Conservation (phyloP, 2,113 vertebrate genomes). For the Phyllostomus hastatus region DNA sequence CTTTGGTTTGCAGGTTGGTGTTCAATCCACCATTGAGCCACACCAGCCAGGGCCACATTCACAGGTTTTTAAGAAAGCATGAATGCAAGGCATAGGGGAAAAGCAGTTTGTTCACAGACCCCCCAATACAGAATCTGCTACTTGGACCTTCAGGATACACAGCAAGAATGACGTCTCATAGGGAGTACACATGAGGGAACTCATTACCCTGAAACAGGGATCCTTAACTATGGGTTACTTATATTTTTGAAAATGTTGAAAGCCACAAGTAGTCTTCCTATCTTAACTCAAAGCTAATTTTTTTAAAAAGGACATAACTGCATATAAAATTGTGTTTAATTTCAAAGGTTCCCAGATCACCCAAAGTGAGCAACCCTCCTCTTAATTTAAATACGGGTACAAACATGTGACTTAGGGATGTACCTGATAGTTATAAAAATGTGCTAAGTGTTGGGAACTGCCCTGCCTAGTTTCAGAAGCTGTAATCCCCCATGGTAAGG, state of each 20-base stretch:
- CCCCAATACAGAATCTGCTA: background rate
- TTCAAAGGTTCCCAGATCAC: background rate
- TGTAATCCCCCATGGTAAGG: no score
- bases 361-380: background rate
- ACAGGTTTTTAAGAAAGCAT: background rate
- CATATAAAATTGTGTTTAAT: background rate
- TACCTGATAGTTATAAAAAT: background rate
- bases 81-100: background rate
- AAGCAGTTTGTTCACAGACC: background rate
- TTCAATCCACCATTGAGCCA: no score
- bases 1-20: no score
- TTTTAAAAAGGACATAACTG: background rate
- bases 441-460: background rate
- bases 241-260: constrained; percentile 19
- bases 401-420: background rate
- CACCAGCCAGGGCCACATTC: no score
- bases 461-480: no score
- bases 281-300: background rate
- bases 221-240: background rate
- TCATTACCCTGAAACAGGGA: background rate
- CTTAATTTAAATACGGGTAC: background rate
- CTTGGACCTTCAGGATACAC: background rate
- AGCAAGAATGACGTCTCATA: background rate
- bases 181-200: background rate
- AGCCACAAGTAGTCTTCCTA: background rate